Percentiles rank a stretch among this genome's conserved stretches.
Evolutionary conservation across 2,888 invertebrate species (phyloP).

Genomic region (Anodontia alba): DNA sequence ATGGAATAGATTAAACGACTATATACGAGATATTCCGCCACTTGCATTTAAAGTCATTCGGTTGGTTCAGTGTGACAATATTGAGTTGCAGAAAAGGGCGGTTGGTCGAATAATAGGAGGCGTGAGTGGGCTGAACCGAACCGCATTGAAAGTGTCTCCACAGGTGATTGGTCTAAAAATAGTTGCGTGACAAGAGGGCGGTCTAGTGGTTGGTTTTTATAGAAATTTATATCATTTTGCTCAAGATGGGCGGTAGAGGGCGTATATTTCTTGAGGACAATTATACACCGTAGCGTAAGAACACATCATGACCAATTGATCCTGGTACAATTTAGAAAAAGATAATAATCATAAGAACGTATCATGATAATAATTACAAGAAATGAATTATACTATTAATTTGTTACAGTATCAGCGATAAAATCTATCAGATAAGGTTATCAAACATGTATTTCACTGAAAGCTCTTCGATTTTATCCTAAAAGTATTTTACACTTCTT

Average conservation of each 20-base stretch:
- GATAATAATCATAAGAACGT: too few species aligned
- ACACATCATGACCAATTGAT: not conserved
- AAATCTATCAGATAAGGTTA: not conserved
- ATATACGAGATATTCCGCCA: slow-evolving; percentile 29
- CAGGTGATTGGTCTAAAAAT: slow-evolving; percentile 56
- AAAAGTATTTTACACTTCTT: too few species aligned
- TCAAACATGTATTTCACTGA: too few species aligned
- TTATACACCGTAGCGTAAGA: not conserved
- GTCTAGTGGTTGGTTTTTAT: slow-evolving; percentile 34
- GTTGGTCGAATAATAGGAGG: slow-evolving; percentile 51
- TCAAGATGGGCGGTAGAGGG: slow-evolving; percentile 38
- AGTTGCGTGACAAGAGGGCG: slow-evolving; percentile 30
- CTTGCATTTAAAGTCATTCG: not conserved
- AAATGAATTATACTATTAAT: not conserved
- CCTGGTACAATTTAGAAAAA: too few species aligned
- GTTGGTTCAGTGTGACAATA: not conserved
- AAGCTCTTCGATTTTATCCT: too few species aligned
- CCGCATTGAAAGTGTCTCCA: slow-evolving; percentile 48
- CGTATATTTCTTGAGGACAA: slow-evolving; percentile 21
- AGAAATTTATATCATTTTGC: slow-evolving; percentile 47
- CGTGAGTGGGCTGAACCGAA: slow-evolving; percentile 39
- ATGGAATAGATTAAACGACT: slow-evolving; percentile 35
- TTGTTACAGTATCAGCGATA: not conserved
- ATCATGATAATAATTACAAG: not conserved
- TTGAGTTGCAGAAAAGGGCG: not conserved